These are phyloP conservation scores for Synanthedon tipuliformis DNA, from an alignment of 2,888 invertebrate species.

Conservation along the genomic window DNA sequence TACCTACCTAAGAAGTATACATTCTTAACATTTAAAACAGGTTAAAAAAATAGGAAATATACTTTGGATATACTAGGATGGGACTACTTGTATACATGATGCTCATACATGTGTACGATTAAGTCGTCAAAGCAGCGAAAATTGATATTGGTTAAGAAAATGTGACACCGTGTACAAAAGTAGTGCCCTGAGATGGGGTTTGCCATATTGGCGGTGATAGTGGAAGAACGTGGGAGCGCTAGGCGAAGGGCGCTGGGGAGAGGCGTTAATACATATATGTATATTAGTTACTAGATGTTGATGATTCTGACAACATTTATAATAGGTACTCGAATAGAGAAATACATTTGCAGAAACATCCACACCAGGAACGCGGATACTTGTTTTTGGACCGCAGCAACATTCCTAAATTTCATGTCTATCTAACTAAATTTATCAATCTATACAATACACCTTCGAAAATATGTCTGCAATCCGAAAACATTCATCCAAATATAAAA, in stretches of 20 bases:
- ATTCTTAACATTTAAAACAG: conserved; percentile 66
- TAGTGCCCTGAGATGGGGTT: conserved; percentile 35
- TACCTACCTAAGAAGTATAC: conserved; percentile 44
- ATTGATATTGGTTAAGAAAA: background rate
- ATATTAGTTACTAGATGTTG: conserved; percentile 8
- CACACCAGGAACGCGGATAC: conserved; percentile 13
- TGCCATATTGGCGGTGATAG: conserved; percentile 52
- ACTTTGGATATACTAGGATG: conserved; percentile 55
- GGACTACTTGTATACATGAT: conserved; percentile 35
- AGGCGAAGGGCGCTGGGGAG: conserved; percentile 51
- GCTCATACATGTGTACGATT: background rate
- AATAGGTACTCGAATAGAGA: background rate
- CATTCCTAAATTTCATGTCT: conserved; percentile 17
- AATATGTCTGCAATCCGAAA: conserved; percentile 24
- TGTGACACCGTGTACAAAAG: conserved; percentile 28
- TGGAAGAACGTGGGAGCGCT: conserved; percentile 59
- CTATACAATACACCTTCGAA: conserved; percentile 11
- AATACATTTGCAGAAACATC: conserved; percentile 20
- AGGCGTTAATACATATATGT: conserved; percentile 27
- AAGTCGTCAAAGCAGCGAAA: background rate
- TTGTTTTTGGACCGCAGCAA: conserved; percentile 25
- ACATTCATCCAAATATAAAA: conserved; percentile 18
- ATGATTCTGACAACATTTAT: conserved; percentile 18
- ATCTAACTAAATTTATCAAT: conserved; percentile 12
- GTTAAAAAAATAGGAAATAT: conserved; percentile 69